Base-by-base conservation (phyloP, 92 coral and sea anemone species). In the Siderastrea radians region DNA sequence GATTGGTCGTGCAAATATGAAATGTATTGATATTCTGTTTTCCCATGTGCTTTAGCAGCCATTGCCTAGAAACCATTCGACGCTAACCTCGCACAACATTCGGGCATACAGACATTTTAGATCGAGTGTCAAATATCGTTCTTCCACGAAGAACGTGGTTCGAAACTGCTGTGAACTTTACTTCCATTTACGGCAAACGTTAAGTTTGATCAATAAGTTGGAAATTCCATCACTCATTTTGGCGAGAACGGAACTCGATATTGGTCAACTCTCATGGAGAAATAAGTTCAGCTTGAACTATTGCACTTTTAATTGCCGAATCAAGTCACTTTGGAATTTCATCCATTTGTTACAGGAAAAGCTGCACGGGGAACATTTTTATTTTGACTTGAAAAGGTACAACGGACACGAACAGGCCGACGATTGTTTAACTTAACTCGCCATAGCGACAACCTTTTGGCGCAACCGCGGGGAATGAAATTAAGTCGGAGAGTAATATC, bases 21-120 rank as follows among this genome's bases (percentile, higher is more conserved):
- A 52, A 5, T 53, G 6, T 10, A 16, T 74, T 55, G 59, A 52
- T 26, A 15, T 52, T n/a, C 16, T 74, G 47, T 19, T 6, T 19
- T 45, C 51, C 80, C 80, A 60, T 60, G 80, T 60, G 87, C 61
- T 59, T 38, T 63, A 11, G 49, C 72, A 59, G 60, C 45, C 74
- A 84, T 84, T 84, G 87, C 87, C 70, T 84, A 60, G 87, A 84
- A 47, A 84, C 87, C 80, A 45, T 38, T 63, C 61, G 87, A 84
- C 87, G 87, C 87, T 62, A 60, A 73, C 16, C 55, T 53, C 52
- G 9, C 38, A 80, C 75, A 67, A 69, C 62, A 74, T 64, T 5
- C 14, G 51, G 3, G 72, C 43, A 19, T 50, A 12, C 5, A 63
- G 38, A 58, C 57, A 45, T 62, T 49, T 43, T 14, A 11, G 9